Evolutionary conservation across 2,113 vertebrate species (phyloP).

Genomic region (cat (Felis catus)): DNA sequence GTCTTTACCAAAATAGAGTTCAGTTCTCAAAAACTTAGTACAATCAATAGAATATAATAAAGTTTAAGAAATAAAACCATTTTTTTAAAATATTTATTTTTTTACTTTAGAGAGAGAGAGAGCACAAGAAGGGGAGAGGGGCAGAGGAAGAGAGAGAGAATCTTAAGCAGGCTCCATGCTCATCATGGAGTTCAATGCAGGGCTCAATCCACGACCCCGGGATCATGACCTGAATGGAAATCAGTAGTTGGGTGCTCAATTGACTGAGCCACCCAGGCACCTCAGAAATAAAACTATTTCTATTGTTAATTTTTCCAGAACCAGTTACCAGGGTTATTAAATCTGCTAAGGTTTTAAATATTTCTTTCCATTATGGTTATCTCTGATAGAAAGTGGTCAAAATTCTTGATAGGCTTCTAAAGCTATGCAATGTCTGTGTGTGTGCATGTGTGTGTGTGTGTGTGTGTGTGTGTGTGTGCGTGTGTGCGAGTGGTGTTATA

Average conservation of each 20-base stretch:
- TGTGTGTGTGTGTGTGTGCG: neutral
- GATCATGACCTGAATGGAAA: too few species aligned
- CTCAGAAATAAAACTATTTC: neutral
- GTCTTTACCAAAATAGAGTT: neutral
- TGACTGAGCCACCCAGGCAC: too few species aligned
- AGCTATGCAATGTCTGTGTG: neutral
- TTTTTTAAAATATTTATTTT: neutral
- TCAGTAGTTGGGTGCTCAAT: too few species aligned
- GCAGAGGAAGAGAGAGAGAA: too few species aligned
- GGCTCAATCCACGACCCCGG: too few species aligned
- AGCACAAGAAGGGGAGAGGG: too few species aligned
- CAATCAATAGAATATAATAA: neutral
- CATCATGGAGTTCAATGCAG: too few species aligned
- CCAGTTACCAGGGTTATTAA: neutral
- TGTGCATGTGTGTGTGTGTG: neutral
- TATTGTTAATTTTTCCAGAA: neutral
- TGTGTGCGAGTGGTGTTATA: neutral
- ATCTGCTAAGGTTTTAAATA: neutral
- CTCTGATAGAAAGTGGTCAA: neutral
- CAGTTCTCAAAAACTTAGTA: neutral
- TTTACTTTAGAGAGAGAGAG: too few species aligned
- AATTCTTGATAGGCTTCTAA: constrained; percentile 45
- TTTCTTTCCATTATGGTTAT: neutral
- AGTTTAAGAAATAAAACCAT: neutral
- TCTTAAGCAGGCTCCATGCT: too few species aligned